Percentiles rank a stretch among this genome's conserved stretches.
Evolutionary conservation across 2,113 vertebrate species (phyloP).

Genomic region (Aegotheles bennettii): DNA sequence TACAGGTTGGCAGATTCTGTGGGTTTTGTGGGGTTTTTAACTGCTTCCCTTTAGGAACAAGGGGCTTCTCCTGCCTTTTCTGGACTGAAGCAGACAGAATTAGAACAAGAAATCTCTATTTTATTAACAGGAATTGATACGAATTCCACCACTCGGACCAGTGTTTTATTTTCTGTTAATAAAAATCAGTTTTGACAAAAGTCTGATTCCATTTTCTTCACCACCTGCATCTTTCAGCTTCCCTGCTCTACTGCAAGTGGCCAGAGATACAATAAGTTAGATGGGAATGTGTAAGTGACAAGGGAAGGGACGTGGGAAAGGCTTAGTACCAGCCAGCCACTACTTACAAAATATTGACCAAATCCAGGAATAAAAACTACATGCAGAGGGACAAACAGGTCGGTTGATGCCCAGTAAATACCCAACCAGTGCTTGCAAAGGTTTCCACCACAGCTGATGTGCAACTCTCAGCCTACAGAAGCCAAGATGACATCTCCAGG

Average conservation of each 20-base stretch:
- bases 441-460: not conserved
- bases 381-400: constrained; percentile 15
- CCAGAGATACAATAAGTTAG: constrained; percentile 25
- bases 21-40: not conserved
- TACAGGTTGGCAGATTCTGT: not conserved
- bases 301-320: not conserved
- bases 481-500: constrained; percentile 90
- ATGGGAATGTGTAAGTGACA: not conserved
- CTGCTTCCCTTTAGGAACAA: not conserved
- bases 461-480: constrained; percentile 83
- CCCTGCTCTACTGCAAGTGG: not conserved
- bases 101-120: constrained; percentile 43
- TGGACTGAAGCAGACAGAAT: not conserved
- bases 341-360: constrained; percentile 37
- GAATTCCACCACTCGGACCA: constrained; percentile 37
- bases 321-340: constrained; percentile 35
- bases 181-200: constrained; percentile 81
- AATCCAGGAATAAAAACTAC: not conserved
- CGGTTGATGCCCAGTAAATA: not conserved
- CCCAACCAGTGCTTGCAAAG: not conserved
- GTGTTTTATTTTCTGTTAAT: constrained; percentile 83
- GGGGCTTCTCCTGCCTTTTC: not conserved
- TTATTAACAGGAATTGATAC: constrained; percentile 64
- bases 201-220: constrained; percentile 1
- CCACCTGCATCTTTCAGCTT: not conserved